Conservation (phyloP, 2,888 invertebrate species). For the Dynastes hyllus region DNA sequence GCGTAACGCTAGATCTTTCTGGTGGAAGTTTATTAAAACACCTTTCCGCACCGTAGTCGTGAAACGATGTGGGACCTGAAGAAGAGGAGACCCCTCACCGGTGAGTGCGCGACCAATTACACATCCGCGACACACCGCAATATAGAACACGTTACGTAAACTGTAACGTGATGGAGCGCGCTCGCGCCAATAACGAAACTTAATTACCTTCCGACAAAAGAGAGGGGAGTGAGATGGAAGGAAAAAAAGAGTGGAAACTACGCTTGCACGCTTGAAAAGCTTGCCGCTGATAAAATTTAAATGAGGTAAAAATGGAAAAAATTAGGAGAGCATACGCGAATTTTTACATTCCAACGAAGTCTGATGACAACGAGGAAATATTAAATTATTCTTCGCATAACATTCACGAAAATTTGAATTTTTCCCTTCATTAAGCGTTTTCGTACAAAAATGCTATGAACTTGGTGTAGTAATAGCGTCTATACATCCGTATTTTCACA, state of each 20-base stretch:
- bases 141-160: slow-evolving; percentile 6
- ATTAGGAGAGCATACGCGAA: background rate
- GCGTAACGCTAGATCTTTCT: too few relatives aligned
- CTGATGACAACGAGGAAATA: background rate
- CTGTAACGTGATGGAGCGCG: background rate
- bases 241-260: background rate
- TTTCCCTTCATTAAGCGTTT: too few relatives aligned
- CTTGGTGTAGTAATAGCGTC: too few relatives aligned
- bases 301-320: background rate
- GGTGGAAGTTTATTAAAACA: too few relatives aligned
- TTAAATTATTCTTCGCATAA: background rate
- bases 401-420: too few relatives aligned
- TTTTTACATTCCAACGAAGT: background rate
- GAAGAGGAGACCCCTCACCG: too few relatives aligned
- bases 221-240: background rate
- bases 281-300: background rate
- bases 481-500: too few relatives aligned
- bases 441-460: too few relatives aligned
- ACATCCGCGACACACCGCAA: background rate
- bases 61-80: too few relatives aligned
- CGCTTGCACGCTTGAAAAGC: background rate
- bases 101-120: background rate
- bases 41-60: too few relatives aligned
- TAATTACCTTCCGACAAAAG: background rate
- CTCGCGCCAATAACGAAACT: background rate